Percentiles rank a stretch among this genome's conserved stretches.
Evolutionary conservation across 2,888 invertebrate species (phyloP).

Genomic region (Lasioglossum lativentre): DNA sequence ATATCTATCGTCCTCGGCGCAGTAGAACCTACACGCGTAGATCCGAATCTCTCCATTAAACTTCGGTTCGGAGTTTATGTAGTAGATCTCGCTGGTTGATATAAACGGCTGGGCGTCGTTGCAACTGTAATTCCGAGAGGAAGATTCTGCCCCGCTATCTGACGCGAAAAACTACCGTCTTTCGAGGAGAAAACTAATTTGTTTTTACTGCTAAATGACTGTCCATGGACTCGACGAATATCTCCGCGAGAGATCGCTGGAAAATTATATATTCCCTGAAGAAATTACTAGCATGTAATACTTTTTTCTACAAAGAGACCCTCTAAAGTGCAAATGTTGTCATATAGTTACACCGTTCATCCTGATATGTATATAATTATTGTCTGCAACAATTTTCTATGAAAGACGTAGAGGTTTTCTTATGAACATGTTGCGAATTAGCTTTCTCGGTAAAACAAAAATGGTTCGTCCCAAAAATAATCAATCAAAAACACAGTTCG

Average conservation of each 20-base stretch:
- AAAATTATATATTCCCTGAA: background rate
- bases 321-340: background rate
- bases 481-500: no score
- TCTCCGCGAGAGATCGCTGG: background rate
- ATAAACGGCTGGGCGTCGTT: background rate
- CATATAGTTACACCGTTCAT: background rate
- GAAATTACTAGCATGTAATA: background rate
- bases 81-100: background rate
- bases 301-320: background rate
- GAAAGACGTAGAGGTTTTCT: background rate
- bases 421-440: background rate
- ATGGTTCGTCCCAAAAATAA: no score
- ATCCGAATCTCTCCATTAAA: conserved; percentile 12
- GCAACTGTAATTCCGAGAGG: background rate
- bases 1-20: conserved; percentile 5
- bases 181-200: background rate
- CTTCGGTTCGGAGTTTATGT: background rate
- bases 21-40: background rate
- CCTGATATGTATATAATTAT: background rate
- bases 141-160: background rate
- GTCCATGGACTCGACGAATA: background rate
- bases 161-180: background rate
- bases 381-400: background rate
- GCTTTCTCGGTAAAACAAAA: no score
- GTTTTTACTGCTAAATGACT: background rate